Percentiles rank a stretch among this genome's conserved stretches.
Evolutionary conservation across 2,888 invertebrate genomes (phyloP).

Genomic region (Ecliptopera silaceata): DNA sequence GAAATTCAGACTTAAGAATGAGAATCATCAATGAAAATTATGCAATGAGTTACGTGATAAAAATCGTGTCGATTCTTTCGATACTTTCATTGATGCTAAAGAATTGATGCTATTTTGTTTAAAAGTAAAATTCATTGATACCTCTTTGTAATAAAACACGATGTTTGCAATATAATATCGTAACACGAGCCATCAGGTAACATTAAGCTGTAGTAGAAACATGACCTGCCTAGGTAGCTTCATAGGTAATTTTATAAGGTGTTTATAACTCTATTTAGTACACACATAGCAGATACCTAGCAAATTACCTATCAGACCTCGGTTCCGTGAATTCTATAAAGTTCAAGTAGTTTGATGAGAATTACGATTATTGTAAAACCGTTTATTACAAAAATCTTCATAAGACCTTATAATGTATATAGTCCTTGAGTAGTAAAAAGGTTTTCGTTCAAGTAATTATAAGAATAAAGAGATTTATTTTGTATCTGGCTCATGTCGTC

Average conservation of each 20-base stretch:
- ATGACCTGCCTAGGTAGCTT: slow-evolving; percentile 13
- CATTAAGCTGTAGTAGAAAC: slow-evolving; percentile 16
- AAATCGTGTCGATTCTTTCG: slow-evolving; percentile 12
- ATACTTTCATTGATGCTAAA: too few species aligned
- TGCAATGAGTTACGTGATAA: slow-evolving; percentile 17
- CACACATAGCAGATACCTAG: background rate
- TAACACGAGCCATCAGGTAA: slow-evolving; percentile 18
- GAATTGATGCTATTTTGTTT: too few species aligned
- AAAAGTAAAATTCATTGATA: too few species aligned
- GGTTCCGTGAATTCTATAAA: too few species aligned
- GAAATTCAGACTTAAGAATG: slow-evolving; percentile 11
- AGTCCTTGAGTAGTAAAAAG: background rate
- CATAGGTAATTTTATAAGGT: slow-evolving; percentile 13
- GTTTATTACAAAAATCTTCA: too few species aligned
- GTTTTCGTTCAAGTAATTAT: too few species aligned
- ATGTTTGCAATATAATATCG: slow-evolving; percentile 27
- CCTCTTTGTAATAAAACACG: slow-evolving; percentile 4
- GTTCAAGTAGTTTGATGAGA: too few species aligned
- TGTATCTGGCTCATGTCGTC: too few species aligned
- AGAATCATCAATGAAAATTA: slow-evolving; percentile 11
- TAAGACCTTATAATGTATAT: too few species aligned
- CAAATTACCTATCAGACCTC: too few species aligned
- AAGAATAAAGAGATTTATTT: too few species aligned
- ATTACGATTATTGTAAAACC: too few species aligned
- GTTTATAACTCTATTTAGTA: slow-evolving; percentile 8